These are phyloP conservation scores for Schlechtendalia chinensis DNA, from an alignment of 1,140 invertebrate genomes.

Conservation along the genomic window DNA sequence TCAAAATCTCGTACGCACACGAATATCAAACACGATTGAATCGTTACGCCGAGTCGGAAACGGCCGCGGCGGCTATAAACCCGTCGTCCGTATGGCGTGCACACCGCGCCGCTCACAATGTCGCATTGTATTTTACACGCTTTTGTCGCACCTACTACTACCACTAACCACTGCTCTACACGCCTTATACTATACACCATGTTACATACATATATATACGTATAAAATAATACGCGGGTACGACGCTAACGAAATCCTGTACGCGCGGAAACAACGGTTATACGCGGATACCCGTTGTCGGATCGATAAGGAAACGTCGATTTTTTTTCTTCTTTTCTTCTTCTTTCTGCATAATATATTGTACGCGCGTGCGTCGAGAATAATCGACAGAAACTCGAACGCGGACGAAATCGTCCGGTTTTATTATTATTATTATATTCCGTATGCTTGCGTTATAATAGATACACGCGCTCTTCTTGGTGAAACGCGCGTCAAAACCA, in stretches of 20 bases:
- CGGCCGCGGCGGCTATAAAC: neutral
- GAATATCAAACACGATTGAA: slow-evolving; percentile 34
- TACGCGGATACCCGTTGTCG: neutral
- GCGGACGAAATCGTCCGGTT: slow-evolving; percentile 6
- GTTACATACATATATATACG: neutral
- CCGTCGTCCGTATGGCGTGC: no score
- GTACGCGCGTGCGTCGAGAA: no score
- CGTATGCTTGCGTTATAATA: neutral
- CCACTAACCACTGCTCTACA: no score
- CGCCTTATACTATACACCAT: no score
- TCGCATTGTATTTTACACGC: slow-evolving; percentile 1
- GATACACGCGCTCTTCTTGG: slow-evolving; percentile 4
- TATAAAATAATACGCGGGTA: no score
- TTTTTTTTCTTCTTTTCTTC: neutral
- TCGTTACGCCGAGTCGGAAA: slow-evolving; percentile 14
- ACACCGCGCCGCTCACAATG: neutral
- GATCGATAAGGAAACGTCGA: slow-evolving; percentile 14
- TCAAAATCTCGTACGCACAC: slow-evolving; percentile 9
- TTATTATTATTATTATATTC: neutral
- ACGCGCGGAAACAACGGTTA: slow-evolving; percentile 8
- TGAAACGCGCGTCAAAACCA: slow-evolving; percentile 10
- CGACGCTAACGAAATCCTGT: no score
- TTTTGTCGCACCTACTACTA: neutral
- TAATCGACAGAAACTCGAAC: slow-evolving; percentile 1
- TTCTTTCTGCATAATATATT: neutral